Conservation (phyloP, 2,888 invertebrate genomes). For the Carabus problematicus region DNA sequence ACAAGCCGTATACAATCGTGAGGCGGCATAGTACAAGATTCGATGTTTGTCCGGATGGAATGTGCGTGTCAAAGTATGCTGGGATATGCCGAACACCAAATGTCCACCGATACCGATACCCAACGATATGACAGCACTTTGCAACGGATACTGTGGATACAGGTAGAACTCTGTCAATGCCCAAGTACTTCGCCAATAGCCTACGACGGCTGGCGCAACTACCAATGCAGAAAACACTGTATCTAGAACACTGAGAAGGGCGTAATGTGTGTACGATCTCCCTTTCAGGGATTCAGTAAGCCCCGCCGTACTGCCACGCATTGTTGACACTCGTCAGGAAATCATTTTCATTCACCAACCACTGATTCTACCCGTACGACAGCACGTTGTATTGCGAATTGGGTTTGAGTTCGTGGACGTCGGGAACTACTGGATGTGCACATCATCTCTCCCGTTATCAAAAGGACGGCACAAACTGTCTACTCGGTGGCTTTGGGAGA, state of each 20-base stretch:
- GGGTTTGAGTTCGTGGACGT: constrained; percentile 13
- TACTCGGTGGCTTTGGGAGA: constrained; percentile 15
- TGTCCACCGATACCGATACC: constrained; percentile 75
- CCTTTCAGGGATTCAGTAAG: constrained; percentile 69
- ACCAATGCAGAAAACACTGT: constrained; percentile 73
- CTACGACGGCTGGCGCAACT: constrained; percentile 81
- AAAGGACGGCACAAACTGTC: constrained; percentile 10
- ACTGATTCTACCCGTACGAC: no score
- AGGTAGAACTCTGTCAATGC: constrained; percentile 77
- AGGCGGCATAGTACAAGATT: constrained; percentile 72
- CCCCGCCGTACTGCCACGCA: constrained; percentile 74
- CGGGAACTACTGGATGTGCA: constrained; percentile 38
- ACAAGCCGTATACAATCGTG: constrained; percentile 76
- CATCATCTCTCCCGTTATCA: constrained; percentile 33
- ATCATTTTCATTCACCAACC: constrained; percentile 3
- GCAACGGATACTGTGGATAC: constrained; percentile 66
- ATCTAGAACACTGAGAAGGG: constrained; percentile 73
- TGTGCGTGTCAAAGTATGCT: constrained; percentile 66
- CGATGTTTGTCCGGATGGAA: constrained; percentile 74
- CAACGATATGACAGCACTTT: constrained; percentile 73
- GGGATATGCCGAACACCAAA: constrained; percentile 72
- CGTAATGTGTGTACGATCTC: constrained; percentile 60
- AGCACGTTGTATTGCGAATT: not conserved
- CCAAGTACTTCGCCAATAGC: constrained; percentile 90
- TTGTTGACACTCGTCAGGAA: constrained; percentile 50